Percentiles rank a stretch among this genome's conserved stretches.
Evolutionary conservation across 2,113 vertebrate genomes (phyloP).

Genomic region (Pelecanoides urinatrix): DNA sequence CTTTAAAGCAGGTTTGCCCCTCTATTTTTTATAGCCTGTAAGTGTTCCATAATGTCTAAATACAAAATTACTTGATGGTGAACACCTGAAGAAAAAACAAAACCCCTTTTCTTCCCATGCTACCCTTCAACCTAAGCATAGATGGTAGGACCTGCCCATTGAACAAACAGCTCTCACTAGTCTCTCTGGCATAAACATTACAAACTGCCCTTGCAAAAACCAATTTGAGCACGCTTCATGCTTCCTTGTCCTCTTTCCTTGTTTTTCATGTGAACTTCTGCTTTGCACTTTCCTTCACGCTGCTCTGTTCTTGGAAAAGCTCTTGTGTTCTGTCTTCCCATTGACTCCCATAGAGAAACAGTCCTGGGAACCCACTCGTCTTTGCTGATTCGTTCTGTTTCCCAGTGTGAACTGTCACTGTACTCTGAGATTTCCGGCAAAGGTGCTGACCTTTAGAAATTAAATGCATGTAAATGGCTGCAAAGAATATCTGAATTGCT

Average conservation of each 20-base stretch:
- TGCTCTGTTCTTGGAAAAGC: not conserved
- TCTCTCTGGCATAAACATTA: not conserved
- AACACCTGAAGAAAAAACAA: not conserved
- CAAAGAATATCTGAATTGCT: not conserved
- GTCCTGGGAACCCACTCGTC: not conserved
- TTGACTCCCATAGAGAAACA: not conserved
- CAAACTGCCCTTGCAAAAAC: not conserved
- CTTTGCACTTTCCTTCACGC: not conserved
- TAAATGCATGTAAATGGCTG: not conserved
- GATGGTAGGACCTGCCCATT: not conserved
- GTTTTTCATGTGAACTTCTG: not conserved
- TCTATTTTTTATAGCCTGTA: not conserved
- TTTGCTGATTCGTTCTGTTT: not conserved
- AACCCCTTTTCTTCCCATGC: rapidly evolving
- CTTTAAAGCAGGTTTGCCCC: not conserved
- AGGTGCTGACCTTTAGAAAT: not conserved
- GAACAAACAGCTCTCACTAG: not conserved
- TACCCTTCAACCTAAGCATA: not conserved
- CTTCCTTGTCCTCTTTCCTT: not conserved
- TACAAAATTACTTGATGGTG: not conserved
- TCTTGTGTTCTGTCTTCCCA: not conserved
- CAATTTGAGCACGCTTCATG: not conserved
- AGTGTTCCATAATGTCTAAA: not conserved
- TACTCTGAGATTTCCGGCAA: not conserved
- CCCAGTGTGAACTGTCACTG: not conserved